These are phyloP conservation scores for Melanophora roralis DNA, from an alignment of 2,888 invertebrate species.

Conservation along the genomic window DNA sequence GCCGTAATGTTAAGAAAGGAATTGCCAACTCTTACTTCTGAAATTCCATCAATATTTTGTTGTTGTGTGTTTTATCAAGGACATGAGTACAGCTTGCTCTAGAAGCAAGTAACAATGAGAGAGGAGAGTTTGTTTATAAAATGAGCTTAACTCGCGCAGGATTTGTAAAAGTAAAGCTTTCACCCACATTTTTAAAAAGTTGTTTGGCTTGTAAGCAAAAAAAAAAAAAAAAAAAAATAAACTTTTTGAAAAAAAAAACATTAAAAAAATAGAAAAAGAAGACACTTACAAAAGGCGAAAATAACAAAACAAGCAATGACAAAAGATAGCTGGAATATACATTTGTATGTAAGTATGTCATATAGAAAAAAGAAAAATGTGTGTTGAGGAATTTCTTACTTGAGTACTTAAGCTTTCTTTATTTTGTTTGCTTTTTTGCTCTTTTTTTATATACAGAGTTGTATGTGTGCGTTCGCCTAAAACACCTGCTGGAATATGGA, in stretches of 20 bases:
- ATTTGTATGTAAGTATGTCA: neutral
- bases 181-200: constrained; percentile 61
- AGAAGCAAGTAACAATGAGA: neutral
- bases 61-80: constrained; percentile 49
- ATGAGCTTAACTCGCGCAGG: constrained; percentile 40
- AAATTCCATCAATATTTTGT: neutral
- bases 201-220: neutral
- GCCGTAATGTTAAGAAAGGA: neutral
- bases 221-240: neutral
- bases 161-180: constrained; percentile 55
- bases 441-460: neutral
- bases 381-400: neutral
- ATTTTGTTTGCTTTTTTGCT: neutral
- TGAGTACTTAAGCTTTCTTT: neutral
- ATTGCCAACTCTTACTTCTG: constrained; percentile 42
- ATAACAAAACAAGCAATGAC: neutral
- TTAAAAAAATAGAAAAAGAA: neutral
- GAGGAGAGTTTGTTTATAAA: constrained; percentile 32
- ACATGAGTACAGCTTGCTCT: constrained; percentile 34
- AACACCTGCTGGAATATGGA: constrained; percentile 66
- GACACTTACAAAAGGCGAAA: neutral
- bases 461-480: constrained; percentile 32
- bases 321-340: neutral
- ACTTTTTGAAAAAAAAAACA: neutral
- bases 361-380: neutral